Base-by-base conservation (phyloP, 2,888 invertebrate species). In the Petrophora chlorosata region DNA sequence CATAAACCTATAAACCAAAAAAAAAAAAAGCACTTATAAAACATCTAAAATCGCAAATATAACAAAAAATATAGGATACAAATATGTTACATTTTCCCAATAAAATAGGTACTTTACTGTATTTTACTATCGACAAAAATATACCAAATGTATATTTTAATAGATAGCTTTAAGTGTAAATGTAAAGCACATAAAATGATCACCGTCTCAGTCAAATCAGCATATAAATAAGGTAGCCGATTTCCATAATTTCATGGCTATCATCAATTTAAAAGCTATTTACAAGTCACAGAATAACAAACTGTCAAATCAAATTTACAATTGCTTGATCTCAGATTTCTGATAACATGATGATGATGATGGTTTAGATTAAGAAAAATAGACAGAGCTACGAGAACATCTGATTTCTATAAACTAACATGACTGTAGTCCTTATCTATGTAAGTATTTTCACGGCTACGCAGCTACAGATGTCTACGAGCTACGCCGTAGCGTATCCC, bases 401-500 rank as follows among this genome's bases (percentile, higher is more conserved):
- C n/a, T n/a, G n/a, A n/a, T n/a, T n/a, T n/a, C n/a, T n/a, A n/a
- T n/a, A n/a, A n/a, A n/a, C n/a, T n/a, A n/a, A n/a, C n/a, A n/a
- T n/a, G n/a, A n/a, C n/a, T n/a, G n/a, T n/a, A n/a, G n/a, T n/a
- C n/a, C n/a, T n/a, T n/a, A n/a, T n/a, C n/a, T n/a, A 29, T 29
- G 3, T 29, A 3, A 22, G 5, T 19, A 41, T 28, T 56, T 54
- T 43, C 43, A 56, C 33, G 26, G 55, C 63, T 61, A 59, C 60
- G 57, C 44, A 25, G 61, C 72, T 68, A 70, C 35, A 32, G 26
- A 23, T 3, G 10, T 10, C 48, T 35, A 40, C 63, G 62, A 14
- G 46, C 64, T 66, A 57, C 60, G 59, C n/a, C 61, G 59, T 61
- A 65, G 65, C 41, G 61, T 70, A 72, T 79, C 77, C 78, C 73